Percentiles rank a stretch among this genome's conserved stretches.
Evolutionary conservation across 2,113 vertebrate species (phyloP).

Genomic region (Bufo bufo): DNA sequence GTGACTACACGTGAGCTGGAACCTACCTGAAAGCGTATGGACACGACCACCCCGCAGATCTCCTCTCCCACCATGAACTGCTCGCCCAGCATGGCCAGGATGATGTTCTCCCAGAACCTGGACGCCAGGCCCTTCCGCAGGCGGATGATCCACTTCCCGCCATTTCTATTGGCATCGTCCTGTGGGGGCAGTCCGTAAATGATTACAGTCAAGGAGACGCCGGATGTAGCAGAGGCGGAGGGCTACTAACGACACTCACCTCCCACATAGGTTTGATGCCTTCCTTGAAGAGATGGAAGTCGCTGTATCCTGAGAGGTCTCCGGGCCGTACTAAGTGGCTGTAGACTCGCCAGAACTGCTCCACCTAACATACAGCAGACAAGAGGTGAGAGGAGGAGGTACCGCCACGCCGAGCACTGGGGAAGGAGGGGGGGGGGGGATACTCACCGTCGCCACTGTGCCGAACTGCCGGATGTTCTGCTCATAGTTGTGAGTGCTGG

Average conservation of each 20-base stretch:
- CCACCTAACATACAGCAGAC: conserved; percentile 68
- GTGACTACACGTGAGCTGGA: neutral
- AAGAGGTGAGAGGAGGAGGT: too few species aligned
- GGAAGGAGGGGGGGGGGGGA: rapidly evolving
- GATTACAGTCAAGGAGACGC: neutral
- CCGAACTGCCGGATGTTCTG: conserved; percentile 85
- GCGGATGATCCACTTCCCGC: conserved; percentile 84
- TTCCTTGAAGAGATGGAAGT: conserved; percentile 84
- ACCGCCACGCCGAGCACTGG: neutral
- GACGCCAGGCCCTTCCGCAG: conserved; percentile 81
- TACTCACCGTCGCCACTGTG: conserved; percentile 78
- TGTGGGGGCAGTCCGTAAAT: conserved; percentile 44
- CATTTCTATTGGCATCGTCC: conserved; percentile 84
- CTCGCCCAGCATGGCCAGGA: conserved; percentile 82
- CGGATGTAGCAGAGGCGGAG: neutral
- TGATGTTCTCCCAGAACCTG: conserved; percentile 84
- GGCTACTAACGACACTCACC: conserved; percentile 60
- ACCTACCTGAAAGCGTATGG: conserved; percentile 80
- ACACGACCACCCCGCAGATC: conserved; percentile 83
- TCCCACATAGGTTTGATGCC: conserved; percentile 87
- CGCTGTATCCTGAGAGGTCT: conserved; percentile 80
- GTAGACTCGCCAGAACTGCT: conserved; percentile 85
- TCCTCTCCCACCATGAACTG: conserved; percentile 87
- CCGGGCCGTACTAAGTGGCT: conserved; percentile 85
- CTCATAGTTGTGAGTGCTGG: conserved; percentile 82